Percentiles rank a stretch among this genome's conserved stretches.
These are phyloP conservation scores for Lagocephalus sceleratus DNA, from an alignment of 2,797 vertebrate genomes.

Conservation along the genomic window DNA sequence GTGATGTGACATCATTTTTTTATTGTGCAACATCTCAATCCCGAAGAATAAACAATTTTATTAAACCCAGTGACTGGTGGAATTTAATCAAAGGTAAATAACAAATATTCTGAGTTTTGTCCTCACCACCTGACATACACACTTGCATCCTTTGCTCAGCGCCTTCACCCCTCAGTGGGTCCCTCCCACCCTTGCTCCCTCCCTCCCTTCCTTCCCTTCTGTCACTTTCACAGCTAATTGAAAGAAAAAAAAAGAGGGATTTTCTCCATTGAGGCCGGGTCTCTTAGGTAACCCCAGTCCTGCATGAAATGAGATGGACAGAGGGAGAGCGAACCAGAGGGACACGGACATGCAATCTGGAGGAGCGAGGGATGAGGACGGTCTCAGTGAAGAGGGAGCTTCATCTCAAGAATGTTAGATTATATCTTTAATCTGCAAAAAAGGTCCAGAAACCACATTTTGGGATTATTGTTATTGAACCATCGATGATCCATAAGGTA, in stretches of 20 bases:
- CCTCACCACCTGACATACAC: constrained; percentile 57
- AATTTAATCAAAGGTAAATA: no score
- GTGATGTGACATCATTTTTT: no score
- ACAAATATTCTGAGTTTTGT: neutral
- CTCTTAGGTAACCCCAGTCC: constrained; percentile 83
- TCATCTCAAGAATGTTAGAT: constrained; percentile 14
- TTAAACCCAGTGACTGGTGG: no score
- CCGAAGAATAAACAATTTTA: no score
- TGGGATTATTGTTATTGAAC: constrained; percentile 36
- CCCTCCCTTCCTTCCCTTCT: constrained; percentile 64
- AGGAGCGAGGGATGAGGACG: constrained; percentile 47
- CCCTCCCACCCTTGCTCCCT: constrained; percentile 53
- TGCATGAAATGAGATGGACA: constrained; percentile 83
- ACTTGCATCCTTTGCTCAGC: constrained; percentile 42
- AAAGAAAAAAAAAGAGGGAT: constrained; percentile 70
- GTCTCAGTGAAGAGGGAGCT: constrained; percentile 40
- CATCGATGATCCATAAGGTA: constrained; percentile 37
- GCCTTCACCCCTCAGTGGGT: constrained; percentile 36
- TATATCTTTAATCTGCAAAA: constrained; percentile 16
- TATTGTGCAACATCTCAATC: no score
- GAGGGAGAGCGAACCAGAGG: constrained; percentile 56
- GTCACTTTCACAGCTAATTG: constrained; percentile 81
- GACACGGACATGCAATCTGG: constrained; percentile 63
- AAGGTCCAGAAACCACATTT: constrained; percentile 15
- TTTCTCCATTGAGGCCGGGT: constrained; percentile 80